Percentiles rank a stretch among this genome's conserved stretches.
Conservation (phyloP, 2,797 vertebrate species). For the Paguma larvata region DNA sequence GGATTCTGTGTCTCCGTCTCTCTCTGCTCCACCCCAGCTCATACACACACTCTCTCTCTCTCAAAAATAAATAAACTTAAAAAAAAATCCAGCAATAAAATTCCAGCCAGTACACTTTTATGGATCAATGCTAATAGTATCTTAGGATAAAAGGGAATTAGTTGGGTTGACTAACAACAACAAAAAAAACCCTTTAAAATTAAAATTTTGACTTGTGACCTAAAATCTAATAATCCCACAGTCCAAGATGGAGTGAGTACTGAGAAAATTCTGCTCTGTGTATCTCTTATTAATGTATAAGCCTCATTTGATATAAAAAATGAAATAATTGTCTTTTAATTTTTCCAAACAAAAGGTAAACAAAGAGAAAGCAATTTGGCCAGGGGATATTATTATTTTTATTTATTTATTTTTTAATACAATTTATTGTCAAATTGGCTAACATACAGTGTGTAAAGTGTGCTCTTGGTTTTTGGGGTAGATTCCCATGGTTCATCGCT, state of each 20-base stretch:
- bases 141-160: slow-evolving; percentile 17
- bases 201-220: slow-evolving; percentile 15
- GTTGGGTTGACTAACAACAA: neutral
- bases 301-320: slow-evolving; percentile 1
- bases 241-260: neutral
- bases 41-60: too few relatives aligned
- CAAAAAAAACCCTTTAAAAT: neutral
- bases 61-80: too few relatives aligned
- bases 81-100: neutral
- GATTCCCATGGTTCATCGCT: too few relatives aligned
- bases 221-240: neutral
- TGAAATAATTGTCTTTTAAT: neutral
- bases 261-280: neutral
- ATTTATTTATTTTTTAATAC: too few relatives aligned
- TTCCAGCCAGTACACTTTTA: neutral
- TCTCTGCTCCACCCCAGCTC: too few relatives aligned
- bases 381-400: neutral
- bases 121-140: neutral
- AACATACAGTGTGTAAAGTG: too few relatives aligned
- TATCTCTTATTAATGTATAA: neutral
- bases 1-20: too few relatives aligned
- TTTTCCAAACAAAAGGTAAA: neutral
- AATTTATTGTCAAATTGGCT: too few relatives aligned
- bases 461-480: too few relatives aligned
- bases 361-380: neutral